phyloP scores from a whole-genome alignment of 2,797 vertebrate species.

The Crax fasciolata region DNA sequence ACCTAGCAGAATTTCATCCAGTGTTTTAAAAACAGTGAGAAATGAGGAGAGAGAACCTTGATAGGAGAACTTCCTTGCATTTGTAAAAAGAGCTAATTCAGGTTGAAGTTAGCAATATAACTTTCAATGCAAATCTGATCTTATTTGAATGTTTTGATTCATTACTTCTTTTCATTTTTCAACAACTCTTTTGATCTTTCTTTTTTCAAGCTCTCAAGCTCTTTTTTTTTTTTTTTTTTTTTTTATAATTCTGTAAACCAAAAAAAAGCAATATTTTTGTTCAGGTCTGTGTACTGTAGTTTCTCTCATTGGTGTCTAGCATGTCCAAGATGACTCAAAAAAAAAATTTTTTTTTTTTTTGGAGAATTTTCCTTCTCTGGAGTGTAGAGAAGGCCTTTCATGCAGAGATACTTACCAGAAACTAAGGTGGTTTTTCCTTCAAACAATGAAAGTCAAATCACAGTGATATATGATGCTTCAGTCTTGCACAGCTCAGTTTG shows the following conservation, averaged over 20 bases:
- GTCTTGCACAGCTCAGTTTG: background rate
- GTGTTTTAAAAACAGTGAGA: background rate
- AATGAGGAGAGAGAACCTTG: background rate
- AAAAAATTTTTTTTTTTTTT: background rate
- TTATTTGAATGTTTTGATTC: fast-evolving
- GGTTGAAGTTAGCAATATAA: background rate
- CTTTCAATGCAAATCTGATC: background rate
- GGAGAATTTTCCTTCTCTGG: background rate
- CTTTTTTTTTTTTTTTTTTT: background rate
- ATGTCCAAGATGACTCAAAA: background rate
- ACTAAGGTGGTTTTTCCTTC: background rate
- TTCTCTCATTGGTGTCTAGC: background rate
- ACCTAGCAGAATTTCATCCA: background rate
- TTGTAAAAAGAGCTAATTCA: background rate
- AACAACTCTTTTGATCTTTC: background rate
- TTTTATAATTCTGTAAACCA: background rate
- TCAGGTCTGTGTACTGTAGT: background rate
- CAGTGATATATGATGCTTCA: fast-evolving
- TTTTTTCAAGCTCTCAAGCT: background rate
- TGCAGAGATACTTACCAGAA: background rate
- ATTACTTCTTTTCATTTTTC: background rate
- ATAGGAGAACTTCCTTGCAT: background rate
- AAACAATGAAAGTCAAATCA: background rate
- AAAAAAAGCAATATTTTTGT: background rate
- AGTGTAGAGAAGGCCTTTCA: background rate